Conservation (phyloP, 2,113 vertebrate genomes). For the Bothrops jararaca region DNA sequence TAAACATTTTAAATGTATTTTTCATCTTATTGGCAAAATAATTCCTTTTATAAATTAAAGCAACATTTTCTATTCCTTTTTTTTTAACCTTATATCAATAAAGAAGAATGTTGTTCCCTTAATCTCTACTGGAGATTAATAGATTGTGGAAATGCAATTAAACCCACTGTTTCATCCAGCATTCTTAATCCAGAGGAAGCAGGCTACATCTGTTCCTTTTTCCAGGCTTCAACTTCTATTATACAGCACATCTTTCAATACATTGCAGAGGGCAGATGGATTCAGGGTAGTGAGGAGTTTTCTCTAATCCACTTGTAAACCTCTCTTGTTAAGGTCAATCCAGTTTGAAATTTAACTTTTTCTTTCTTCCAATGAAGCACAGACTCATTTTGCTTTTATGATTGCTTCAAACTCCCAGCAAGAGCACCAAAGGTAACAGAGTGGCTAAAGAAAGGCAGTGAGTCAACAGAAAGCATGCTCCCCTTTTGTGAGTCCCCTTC, state of each 20-base stretch:
- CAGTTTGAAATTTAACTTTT: neutral
- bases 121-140: neutral
- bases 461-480: neutral
- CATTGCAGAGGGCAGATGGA: conserved; percentile 15
- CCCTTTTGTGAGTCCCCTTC: neutral
- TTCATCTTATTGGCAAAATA: neutral
- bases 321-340: conserved; percentile 2
- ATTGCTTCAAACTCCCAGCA: neutral
- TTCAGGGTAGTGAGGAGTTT: neutral
- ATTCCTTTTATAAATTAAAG: neutral
- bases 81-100: neutral
- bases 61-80: neutral
- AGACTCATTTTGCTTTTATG: neutral
- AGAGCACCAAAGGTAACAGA: neutral
- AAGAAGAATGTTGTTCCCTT: neutral
- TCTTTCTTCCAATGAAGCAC: neutral
- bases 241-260: neutral
- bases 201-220: conserved; percentile 16
- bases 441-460: neutral
- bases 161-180: conserved; percentile 1
- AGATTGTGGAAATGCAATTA: conserved; percentile 3
- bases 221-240: neutral
- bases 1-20: neutral
- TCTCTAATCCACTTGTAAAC: neutral
- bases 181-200: conserved; percentile 13